Evolutionary conservation across 2,888 invertebrate genomes (phyloP), one percentile per base, ranked within the genome.

Genomic region (Philhelius pedissequus): DNA sequence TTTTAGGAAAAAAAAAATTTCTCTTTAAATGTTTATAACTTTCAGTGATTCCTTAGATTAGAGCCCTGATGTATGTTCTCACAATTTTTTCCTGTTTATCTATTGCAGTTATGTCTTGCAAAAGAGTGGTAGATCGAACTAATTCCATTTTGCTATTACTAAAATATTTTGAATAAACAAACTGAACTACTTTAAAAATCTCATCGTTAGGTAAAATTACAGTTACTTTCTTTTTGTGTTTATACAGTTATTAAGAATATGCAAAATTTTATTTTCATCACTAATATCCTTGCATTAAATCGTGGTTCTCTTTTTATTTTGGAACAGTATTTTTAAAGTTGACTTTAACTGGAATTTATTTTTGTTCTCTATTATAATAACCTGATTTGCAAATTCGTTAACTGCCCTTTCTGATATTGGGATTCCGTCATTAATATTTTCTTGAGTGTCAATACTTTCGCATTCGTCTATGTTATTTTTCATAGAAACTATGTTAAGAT

Each of bases 201-300:
- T 45, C 20, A 45, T 76, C 62, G n/a, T 18, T 25, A n/a, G 77
- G 15, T 40, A 56, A 22, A 20, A 78, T 40, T 15, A 70, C 77
- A 0, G 60, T 78, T 11, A 54, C 5, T 22, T 22, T n/a, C n/a
- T 48, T 32, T 45, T 62, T 1, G 62, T 3, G 18, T 30, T 45
- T 5, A 30, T n/a, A 8, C n/a, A n/a, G n/a, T n/a, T n/a, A 18
- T 45, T 62, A 3, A 62, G 9, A 30, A 45, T 45, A 4, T 35
- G 13, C 4, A 35, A 35, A n/a, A 35, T n/a, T 4, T 35, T 35
- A 5, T n/a, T 35, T 35, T 62, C 45, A 9, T 45, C 7, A 11
- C 0, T 18, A 30, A 27, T 27, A 30, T 62, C 27, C 6, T 30
- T 45, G 6, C 7, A 45, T 45, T 64, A 30, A 15, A 64, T 18